phyloP scores from a whole-genome alignment of 2,797 vertebrate species.

The Sebastes miniatus region DNA sequence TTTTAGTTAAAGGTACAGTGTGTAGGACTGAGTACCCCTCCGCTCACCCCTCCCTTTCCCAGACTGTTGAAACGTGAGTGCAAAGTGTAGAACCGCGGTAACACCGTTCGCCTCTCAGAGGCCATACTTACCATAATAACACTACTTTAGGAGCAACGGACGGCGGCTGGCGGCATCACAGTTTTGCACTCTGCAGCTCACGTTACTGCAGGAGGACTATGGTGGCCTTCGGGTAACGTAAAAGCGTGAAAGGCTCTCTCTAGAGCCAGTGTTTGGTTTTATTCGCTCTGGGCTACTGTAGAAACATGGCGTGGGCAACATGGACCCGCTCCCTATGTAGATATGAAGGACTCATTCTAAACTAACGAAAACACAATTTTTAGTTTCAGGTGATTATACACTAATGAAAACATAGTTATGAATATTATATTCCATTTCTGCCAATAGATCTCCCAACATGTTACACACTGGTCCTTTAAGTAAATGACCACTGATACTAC shows the following conservation, averaged over 20 bases:
- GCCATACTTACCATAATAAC: too few species aligned
- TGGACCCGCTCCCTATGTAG: neutral
- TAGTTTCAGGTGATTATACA: neutral
- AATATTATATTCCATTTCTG: neutral
- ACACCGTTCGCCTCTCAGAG: too few species aligned
- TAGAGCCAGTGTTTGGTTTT: neutral
- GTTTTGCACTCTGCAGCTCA: too few species aligned
- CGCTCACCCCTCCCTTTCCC: neutral
- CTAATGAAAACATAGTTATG: neutral
- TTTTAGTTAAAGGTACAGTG: neutral
- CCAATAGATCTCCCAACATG: neutral
- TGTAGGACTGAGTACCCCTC: neutral
- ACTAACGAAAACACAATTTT: neutral
- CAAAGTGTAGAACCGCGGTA: too few species aligned
- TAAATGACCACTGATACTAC: too few species aligned
- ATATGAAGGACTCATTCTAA: neutral
- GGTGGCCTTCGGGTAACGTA: too few species aligned
- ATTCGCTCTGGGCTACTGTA: neutral
- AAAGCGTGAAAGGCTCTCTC: neutral
- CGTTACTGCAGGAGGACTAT: too few species aligned
- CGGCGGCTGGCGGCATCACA: too few species aligned
- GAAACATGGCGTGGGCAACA: neutral
- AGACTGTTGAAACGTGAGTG: neutral
- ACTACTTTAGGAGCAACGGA: too few species aligned
- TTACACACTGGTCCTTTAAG: too few species aligned